A percentile compares a stretch with the other conserved stretches of the same genome.
These are phyloP conservation scores for Oreochromis mossambicus DNA, from an alignment of 2,797 vertebrate genomes.

Conservation along the genomic window DNA sequence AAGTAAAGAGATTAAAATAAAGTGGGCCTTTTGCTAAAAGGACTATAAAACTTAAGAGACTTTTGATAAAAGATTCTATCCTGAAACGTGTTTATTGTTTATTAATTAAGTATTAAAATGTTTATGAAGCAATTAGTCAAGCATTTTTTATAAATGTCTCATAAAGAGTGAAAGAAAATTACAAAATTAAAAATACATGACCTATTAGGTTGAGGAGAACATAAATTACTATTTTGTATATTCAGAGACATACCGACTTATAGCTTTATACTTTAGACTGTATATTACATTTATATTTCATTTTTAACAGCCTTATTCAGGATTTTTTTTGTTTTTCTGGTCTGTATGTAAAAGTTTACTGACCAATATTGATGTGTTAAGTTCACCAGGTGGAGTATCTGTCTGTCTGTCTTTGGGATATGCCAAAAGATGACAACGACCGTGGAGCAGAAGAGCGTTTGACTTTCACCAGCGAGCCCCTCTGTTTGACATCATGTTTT, in stretches of 20 bases:
- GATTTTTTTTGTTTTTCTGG: not conserved
- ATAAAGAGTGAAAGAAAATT: not conserved
- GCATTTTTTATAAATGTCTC: not conserved
- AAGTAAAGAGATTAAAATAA: not conserved
- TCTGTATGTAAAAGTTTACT: not conserved
- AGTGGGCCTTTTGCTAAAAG: not conserved
- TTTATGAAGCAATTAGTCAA: not conserved
- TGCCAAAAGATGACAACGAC: not conserved
- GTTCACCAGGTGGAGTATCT: not conserved
- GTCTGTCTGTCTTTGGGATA: not conserved
- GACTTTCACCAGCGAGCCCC: constrained; percentile 56
- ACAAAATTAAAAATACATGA: not conserved
- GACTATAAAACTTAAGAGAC: not conserved
- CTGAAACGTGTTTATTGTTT: not conserved
- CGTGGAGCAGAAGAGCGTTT: constrained; percentile 31
- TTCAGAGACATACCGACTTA: not conserved
- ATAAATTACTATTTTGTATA: not conserved
- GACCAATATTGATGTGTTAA: not conserved
- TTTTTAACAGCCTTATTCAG: not conserved
- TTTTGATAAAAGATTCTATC: not conserved
- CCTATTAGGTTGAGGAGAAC: not conserved
- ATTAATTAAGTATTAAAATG: not conserved
- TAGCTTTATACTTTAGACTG: not conserved
- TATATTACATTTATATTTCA: not conserved
- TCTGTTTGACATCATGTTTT: constrained; percentile 74